Base-by-base conservation (phyloP, 30 jellyfish, hydroid and myxozoan species). In the Aurelia aurita region DNA sequence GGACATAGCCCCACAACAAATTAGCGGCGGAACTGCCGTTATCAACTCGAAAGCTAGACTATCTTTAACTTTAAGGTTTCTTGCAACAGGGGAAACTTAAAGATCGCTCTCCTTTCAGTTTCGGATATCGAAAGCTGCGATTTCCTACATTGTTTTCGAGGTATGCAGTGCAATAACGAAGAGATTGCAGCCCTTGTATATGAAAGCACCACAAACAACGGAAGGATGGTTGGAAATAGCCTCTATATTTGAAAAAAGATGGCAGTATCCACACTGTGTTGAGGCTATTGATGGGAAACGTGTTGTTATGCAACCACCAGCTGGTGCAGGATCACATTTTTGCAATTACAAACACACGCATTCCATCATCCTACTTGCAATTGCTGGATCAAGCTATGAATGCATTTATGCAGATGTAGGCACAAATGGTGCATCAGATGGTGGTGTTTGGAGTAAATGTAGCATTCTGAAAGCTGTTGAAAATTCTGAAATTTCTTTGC, bases 271-370 rank as follows among this genome's bases (percentile, higher is more conserved):
- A 25, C 6, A 65, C 59, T 65, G 77, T 22, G 12, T 65, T 3
- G 77, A 18, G 22, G 77, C 77, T 34, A 65, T 65, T 32, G 77
- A 32, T 22, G 77, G 77, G 14, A 22, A 65, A 9, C 77, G 28
- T 65, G 12, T 65, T 3, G 77, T 65, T 34, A 65, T 65, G 54
- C 77, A 65, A 34, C 77, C 77, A 25, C 77, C 77, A 65, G 26
- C 15, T 21, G 59, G 8, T 5, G n/a, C n/a, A n/a, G n/a, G n/a
- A n/a, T n/a, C n/a, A n/a, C n/a, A n/a, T n/a, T n/a, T n/a, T n/a
- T n/a, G n/a, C n/a, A n/a, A n/a, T n/a, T n/a, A n/a, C n/a, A n/a
- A n/a, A n/a, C n/a, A n/a, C n/a, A n/a, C n/a, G n/a, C n/a, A n/a
- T n/a, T n/a, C n/a, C n/a, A n/a, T n/a, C n/a, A n/a, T n/a, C n/a